Evolutionary conservation across 2,888 invertebrate genomes (phyloP).

Genomic region (Camptogramma bilineatum): DNA sequence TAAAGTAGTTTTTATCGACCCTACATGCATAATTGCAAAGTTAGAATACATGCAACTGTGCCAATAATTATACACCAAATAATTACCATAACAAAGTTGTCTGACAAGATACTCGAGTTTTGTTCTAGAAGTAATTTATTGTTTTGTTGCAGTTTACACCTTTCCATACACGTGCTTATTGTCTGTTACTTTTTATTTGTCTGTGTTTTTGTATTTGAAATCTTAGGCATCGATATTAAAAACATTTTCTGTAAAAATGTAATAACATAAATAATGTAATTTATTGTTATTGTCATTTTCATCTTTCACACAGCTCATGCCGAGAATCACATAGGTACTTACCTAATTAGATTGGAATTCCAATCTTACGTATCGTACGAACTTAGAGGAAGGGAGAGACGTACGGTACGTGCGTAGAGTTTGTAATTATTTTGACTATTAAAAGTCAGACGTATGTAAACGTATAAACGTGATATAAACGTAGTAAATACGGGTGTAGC

Average conservation of each 20-base stretch:
- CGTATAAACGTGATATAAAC: no score
- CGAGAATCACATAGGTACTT: no score
- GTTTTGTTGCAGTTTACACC: background rate
- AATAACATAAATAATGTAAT: no score
- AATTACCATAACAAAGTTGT: conserved; percentile 22
- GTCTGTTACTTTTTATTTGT: background rate
- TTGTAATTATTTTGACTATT: no score
- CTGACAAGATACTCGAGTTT: background rate
- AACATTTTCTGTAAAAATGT: no score
- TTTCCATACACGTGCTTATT: background rate
- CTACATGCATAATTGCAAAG: conserved; percentile 12
- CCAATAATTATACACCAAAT: conserved; percentile 20
- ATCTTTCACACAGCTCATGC: no score
- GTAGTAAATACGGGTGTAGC: conserved; percentile 3
- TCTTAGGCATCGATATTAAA: background rate
- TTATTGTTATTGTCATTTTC: no score
- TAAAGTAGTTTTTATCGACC: conserved; percentile 3
- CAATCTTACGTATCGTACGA: no score
- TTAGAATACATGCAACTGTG: conserved; percentile 18
- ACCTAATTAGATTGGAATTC: no score
- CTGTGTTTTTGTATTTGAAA: background rate
- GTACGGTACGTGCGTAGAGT: no score
- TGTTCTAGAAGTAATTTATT: conserved; percentile 4
- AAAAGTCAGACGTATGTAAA: no score
- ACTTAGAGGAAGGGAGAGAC: no score